These are phyloP conservation scores for Pyrrhia umbra DNA, from an alignment of 2,888 invertebrate species.

Conservation along the genomic window DNA sequence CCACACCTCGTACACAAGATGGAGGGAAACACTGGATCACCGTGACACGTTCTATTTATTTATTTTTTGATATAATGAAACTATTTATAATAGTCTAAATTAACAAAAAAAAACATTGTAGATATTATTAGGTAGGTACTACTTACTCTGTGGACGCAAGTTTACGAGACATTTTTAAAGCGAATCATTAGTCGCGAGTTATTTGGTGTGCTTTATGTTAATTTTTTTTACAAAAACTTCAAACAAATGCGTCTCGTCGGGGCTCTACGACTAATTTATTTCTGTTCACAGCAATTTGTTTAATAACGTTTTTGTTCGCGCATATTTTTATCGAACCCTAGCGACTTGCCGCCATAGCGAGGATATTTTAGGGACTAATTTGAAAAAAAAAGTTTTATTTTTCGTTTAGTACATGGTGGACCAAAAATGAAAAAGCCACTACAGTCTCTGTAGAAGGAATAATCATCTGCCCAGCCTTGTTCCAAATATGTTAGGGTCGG, in stretches of 20 bases:
- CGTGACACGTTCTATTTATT: too few species aligned
- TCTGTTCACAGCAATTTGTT: conserved; percentile 52
- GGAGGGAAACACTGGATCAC: too few species aligned
- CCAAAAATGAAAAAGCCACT: too few species aligned
- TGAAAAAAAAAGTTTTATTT: neutral
- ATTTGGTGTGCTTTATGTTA: conserved; percentile 25
- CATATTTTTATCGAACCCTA: conserved; percentile 42
- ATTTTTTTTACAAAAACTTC: conserved; percentile 49
- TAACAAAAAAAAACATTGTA: too few species aligned
- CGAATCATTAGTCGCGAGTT: conserved; percentile 35
- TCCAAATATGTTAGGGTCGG: too few species aligned
- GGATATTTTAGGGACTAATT: neutral
- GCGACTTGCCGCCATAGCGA: neutral
- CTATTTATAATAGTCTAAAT: too few species aligned
- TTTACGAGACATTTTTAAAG: conserved; percentile 21
- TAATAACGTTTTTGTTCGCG: conserved; percentile 38
- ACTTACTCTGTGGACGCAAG: too few species aligned
- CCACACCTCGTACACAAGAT: too few species aligned
- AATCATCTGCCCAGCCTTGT: too few species aligned
- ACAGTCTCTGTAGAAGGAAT: neutral
- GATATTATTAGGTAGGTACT: too few species aligned
- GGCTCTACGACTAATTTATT: conserved; percentile 49
- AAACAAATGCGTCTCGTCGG: conserved; percentile 46
- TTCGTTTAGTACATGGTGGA: too few species aligned
- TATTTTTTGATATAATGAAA: too few species aligned